Conservation (phyloP, 2,888 invertebrate genomes). For the Hipparchia semele region DNA sequence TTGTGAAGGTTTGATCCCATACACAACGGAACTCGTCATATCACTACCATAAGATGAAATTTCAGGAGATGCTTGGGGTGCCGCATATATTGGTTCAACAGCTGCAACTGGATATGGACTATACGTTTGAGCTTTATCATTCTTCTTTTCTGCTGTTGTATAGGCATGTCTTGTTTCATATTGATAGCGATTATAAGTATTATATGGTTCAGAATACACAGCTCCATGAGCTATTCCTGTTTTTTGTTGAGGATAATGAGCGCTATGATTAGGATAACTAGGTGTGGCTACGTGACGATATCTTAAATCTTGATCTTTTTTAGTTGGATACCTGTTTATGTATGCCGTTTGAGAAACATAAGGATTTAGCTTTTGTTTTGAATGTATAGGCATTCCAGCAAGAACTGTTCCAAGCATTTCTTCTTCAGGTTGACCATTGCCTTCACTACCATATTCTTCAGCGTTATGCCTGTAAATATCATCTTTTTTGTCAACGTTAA, state of each 20-base stretch:
- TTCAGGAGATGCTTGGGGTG: constrained; percentile 66
- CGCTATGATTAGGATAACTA: constrained; percentile 68
- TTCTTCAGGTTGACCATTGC: constrained; percentile 89
- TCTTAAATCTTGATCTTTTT: constrained; percentile 74
- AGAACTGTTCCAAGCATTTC: constrained; percentile 89
- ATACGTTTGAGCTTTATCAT: constrained; percentile 62
- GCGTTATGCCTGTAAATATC: constrained; percentile 86
- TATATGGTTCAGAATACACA: constrained; percentile 69
- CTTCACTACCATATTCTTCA: constrained; percentile 85
- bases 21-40: constrained; percentile 67
- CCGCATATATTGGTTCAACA: constrained; percentile 75
- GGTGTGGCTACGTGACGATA: constrained; percentile 69
- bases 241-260: constrained; percentile 76
- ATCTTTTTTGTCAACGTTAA: constrained; percentile 85
- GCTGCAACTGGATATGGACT: constrained; percentile 60
- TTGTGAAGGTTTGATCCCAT: constrained; percentile 71
- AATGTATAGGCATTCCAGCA: constrained; percentile 85
- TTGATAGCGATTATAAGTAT: constrained; percentile 61
- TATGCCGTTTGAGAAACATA: constrained; percentile 73
- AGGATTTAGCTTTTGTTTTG: constrained; percentile 74
- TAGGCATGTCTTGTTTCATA: constrained; percentile 74
- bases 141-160: constrained; percentile 71
- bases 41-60: constrained; percentile 67
- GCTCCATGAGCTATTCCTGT: constrained; percentile 77
- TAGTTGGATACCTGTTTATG: constrained; percentile 65